phyloP scores from a whole-genome alignment of 2,888 invertebrate genomes.

The Lasioglossum malachurum region DNA sequence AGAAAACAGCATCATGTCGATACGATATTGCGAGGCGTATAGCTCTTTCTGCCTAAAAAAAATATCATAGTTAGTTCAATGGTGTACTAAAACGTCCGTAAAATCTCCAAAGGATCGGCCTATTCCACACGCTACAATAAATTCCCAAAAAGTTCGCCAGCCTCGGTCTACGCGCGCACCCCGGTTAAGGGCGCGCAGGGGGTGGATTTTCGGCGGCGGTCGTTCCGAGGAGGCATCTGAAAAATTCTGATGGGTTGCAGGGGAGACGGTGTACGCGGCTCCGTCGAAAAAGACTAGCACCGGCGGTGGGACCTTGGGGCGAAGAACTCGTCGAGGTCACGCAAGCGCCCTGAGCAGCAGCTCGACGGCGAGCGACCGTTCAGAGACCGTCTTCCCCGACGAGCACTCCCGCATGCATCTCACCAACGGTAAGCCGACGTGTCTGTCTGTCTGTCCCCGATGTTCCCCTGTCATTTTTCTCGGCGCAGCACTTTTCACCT shows the following conservation, averaged over 20 bases:
- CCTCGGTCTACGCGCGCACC: neutral
- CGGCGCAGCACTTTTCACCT: constrained; percentile 36
- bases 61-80: neutral
- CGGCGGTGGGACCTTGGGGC: constrained; percentile 84
- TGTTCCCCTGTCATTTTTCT: constrained; percentile 16
- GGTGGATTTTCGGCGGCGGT: neutral
- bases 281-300: constrained; percentile 83
- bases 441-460: neutral
- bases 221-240: neutral
- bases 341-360: constrained; percentile 85
- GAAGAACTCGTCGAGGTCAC: constrained; percentile 86
- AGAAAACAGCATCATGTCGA: neutral
- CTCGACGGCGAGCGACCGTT: constrained; percentile 85
- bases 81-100: neutral
- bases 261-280: constrained; percentile 79
- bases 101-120: neutral
- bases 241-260: constrained; percentile 62
- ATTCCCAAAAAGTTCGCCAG: neutral
- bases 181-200: neutral
- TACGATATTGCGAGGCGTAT: neutral
- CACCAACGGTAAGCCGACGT: constrained; percentile 75
- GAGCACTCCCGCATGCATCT: constrained; percentile 80
- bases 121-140: neutral
- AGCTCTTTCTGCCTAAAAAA: neutral
- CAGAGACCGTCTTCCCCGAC: constrained; percentile 78